These are phyloP conservation scores for Brachionus asplanchnoidis DNA, from an alignment of 1,140 invertebrate species.

Conservation along the genomic window DNA sequence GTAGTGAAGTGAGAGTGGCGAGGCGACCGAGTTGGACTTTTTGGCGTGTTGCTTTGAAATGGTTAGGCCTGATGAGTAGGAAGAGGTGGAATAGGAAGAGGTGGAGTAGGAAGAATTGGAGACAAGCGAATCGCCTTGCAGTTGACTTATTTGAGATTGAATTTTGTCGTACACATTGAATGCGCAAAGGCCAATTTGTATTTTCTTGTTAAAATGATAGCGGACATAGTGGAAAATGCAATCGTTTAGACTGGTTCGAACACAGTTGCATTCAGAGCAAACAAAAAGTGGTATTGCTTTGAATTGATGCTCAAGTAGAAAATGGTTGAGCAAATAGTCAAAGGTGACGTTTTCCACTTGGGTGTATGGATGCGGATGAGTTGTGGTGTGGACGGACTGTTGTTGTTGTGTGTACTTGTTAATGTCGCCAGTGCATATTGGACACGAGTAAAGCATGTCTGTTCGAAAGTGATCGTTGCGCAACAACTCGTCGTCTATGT, in stretches of 20 bases:
- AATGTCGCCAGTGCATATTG: slow-evolving; percentile 36
- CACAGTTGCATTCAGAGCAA: slow-evolving; percentile 32
- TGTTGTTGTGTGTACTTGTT: background rate
- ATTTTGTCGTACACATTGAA: slow-evolving; percentile 28
- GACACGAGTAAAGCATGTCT: slow-evolving; percentile 36
- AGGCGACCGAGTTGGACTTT: background rate
- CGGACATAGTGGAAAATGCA: slow-evolving; percentile 31
- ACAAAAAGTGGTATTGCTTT: slow-evolving; percentile 39
- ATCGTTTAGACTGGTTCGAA: background rate
- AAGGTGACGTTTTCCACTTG: slow-evolving; percentile 36
- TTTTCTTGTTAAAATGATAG: slow-evolving; percentile 36
- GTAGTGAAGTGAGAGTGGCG: background rate
- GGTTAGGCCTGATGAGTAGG: no score
- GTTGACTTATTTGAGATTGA: background rate
- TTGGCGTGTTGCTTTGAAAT: background rate
- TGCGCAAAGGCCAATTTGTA: slow-evolving; percentile 17
- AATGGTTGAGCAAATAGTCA: slow-evolving; percentile 28
- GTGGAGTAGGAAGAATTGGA: no score
- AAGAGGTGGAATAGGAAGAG: no score
- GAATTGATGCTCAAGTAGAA: slow-evolving; percentile 6
- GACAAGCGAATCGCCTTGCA: background rate
- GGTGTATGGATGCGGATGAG: background rate
- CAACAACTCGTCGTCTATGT: slow-evolving; percentile 28
- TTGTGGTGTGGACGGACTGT: background rate
- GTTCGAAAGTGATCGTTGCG: slow-evolving; percentile 11